phyloP scores from a whole-genome alignment of 2,797 vertebrate genomes.

The Limnodromus scolopaceus region DNA sequence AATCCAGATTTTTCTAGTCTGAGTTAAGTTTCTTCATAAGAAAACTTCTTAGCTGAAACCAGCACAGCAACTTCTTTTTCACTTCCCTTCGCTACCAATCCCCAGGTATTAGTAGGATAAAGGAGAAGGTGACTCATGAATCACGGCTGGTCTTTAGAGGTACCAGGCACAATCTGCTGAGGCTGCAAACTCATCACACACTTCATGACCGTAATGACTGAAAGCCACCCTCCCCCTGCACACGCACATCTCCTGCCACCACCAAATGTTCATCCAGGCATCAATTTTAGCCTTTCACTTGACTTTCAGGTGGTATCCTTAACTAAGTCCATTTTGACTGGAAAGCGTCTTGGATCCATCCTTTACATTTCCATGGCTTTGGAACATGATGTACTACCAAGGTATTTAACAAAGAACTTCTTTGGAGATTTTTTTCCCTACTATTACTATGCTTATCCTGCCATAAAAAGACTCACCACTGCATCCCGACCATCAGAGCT shows the following conservation, averaged over 20 bases:
- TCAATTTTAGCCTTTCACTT: not conserved
- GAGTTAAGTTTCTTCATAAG: not conserved
- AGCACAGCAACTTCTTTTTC: not conserved
- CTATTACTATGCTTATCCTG: not conserved
- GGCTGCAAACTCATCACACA: not conserved
- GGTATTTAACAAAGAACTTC: not conserved
- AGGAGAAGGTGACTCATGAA: not conserved
- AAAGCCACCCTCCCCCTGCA: not conserved
- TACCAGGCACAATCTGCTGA: not conserved
- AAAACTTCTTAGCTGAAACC: not conserved
- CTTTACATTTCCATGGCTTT: not conserved
- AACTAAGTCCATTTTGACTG: not conserved
- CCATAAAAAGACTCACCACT: not conserved
- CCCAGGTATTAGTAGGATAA: not conserved
- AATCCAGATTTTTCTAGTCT: not conserved
- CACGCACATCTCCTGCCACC: not conserved
- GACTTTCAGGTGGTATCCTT: not conserved
- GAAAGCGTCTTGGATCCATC: not conserved
- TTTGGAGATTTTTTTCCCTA: not conserved
- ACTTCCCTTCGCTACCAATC: not conserved
- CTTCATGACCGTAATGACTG: rapidly evolving
- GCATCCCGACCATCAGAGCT: not conserved
- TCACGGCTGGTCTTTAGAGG: not conserved
- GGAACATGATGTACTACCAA: not conserved
- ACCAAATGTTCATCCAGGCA: not conserved